Base-by-base conservation (phyloP, 2,888 invertebrate genomes). In the Parasteatoda lunata region DNA sequence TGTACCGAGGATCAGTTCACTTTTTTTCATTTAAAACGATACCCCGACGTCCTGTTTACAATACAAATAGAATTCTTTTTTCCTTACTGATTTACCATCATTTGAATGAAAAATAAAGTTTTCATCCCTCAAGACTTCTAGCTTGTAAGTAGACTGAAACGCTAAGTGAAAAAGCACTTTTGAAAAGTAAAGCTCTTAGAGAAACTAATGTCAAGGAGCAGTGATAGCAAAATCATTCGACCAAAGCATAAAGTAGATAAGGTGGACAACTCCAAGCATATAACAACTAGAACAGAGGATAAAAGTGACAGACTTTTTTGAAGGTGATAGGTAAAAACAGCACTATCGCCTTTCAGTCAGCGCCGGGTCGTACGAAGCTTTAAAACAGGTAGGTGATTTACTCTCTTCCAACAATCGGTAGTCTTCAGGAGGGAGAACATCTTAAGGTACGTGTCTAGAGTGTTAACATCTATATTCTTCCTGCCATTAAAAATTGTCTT, bases 231-330 rank as follows among this genome's bases (percentile, higher is more conserved):
- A 80, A 80, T 66, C 65, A 65, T 80, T 68, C 66, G 65, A 72
- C 73, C 13, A 73, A 66, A 73, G 51, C 80, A 80, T 80, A 72
- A 80, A 80, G 73, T 13, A 9, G 80, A 80, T 80, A 80, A 80
- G 65, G 64, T 30, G 7, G 47, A 47, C 65, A 66, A 65, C 15
- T 65, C 66, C 64, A 47, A 59, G 72, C 73, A 73, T 49, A 72
- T 80, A 73, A 80, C 80, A 80, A 66, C 52, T 51, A 30, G 59
- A 47, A 47, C 49, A n/a, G 15, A 5, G 79, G 79, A 79, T 79
- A 79, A 79, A 59, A 71, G 71, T 79, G 79, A 71, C 64, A 79
- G 69, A 71, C 69, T 48, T 69, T 64, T 65, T 79, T 71, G 48
- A 71, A 64, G 51, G 59, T 79, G 79, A 79, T 71, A 79, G 47